Base-by-base conservation (phyloP, 2,113 vertebrate genomes). In the Brachyhypopomus occidentalis region DNA sequence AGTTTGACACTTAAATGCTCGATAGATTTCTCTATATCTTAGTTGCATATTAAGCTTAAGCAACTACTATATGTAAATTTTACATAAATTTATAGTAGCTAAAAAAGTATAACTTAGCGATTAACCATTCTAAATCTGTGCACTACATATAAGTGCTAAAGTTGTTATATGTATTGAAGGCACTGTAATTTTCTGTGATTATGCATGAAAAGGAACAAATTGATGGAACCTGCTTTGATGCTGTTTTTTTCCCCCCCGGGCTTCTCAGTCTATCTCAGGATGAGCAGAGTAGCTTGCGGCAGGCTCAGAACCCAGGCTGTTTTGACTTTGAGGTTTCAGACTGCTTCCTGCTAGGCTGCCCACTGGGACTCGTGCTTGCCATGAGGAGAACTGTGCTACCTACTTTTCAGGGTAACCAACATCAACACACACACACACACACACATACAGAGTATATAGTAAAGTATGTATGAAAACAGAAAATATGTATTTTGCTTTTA, bases 271-370 rank as follows among this genome's bases (percentile, higher is more conserved):
- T 94, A 81, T 84, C 94, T 83, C 93, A 94, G 83, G 94, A 95
- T 0, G 93, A 92, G 36, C 77, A 79, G 73, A 55, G 64, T 20
- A 70, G 64, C 77, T 56, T 72, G 4, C 52, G 17, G 5, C 72
- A 63, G 70, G 27, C 55, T 94, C 83, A 96, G 91, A 95, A 97
- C 0, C 93, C 94, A 45, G 88, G 91, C 63, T 89, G 91, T 36
- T 97, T 99, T 83, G 96, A 99, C 71, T 99, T 99, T 81, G 98
- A 98, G 89, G 95, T 97, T 84, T 92, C 96, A 0, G 97, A 99
- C 88, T 98, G 99, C 90, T 99, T 99, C 91, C 94, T 99, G 78
- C 98, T 99, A 20, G 98, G 98, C 4, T 99, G 97, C 83, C 98
- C 98, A 0, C 85, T 99, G 90, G 98, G 98, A 38, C 90, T 99